Evolutionary conservation across 2,888 invertebrate species (phyloP).

Genomic region (Nomada lathburiana): DNA sequence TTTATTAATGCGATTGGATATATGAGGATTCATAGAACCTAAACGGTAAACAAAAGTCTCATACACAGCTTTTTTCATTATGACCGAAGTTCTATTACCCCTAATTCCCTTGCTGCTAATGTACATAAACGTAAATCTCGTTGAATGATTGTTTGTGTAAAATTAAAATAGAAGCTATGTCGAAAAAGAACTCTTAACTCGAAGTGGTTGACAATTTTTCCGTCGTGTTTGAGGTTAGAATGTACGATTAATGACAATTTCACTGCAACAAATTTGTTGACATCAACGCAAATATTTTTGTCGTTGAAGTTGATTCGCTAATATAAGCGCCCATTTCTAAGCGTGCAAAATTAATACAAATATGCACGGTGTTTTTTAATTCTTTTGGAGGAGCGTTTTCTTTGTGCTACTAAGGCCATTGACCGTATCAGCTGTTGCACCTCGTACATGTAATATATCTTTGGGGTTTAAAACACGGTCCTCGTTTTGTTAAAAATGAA

Average conservation of each 20-base stretch:
- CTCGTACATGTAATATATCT: neutral
- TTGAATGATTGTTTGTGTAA: neutral
- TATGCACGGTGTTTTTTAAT: neutral
- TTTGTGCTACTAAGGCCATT: neutral
- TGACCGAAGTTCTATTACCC: neutral
- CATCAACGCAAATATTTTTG: neutral
- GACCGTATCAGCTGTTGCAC: slow-evolving; percentile 36
- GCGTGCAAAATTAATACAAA: neutral
- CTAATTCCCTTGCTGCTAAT: neutral
- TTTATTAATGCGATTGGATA: slow-evolving; percentile 37
- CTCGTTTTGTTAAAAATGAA: neutral
- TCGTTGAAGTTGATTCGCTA: slow-evolving; percentile 4
- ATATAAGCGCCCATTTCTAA: slow-evolving; percentile 6
- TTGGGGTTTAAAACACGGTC: neutral
- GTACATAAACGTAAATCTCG: neutral
- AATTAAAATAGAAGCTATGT: neutral
- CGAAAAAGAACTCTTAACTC: neutral
- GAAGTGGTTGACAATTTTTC: neutral
- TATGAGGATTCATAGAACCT: slow-evolving; percentile 52
- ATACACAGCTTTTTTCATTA: slow-evolving; percentile 15
- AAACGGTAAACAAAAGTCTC: slow-evolving; percentile 55
- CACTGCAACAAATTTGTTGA: neutral
- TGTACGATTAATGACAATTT: slow-evolving; percentile 14
- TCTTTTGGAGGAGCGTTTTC: neutral
- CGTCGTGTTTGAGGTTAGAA: slow-evolving; percentile 61